A percentile compares a stretch with the other conserved stretches of the same genome.
Conservation (phyloP, 2,888 invertebrate genomes). For the Papilio demoleus region DNA sequence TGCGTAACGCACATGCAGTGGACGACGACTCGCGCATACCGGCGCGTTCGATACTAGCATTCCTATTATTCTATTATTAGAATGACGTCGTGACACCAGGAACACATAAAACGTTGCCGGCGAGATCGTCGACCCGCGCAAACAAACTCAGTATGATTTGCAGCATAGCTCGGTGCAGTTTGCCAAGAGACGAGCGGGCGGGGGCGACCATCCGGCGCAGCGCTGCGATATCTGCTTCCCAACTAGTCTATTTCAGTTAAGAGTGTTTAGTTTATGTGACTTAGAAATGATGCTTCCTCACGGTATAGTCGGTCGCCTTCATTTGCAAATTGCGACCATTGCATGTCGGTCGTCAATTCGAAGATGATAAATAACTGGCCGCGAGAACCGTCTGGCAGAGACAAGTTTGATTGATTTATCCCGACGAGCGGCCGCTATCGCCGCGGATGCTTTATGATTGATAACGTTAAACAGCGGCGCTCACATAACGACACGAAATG, state of each 20-base stretch:
- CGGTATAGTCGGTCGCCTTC: constrained; percentile 52
- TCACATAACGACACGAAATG: constrained; percentile 26
- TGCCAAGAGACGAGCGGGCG: constrained; percentile 76
- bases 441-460: constrained; percentile 63
- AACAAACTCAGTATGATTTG: constrained; percentile 80
- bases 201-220: constrained; percentile 72
- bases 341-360: constrained; percentile 60
- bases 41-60: constrained; percentile 73
- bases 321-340: constrained; percentile 67
- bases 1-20: constrained; percentile 60
- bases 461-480: constrained; percentile 55
- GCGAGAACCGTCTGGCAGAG: constrained; percentile 59
- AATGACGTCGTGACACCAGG: constrained; percentile 80
- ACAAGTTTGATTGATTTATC: constrained; percentile 73
- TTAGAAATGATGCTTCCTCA: constrained; percentile 54
- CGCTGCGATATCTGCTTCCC: constrained; percentile 69
- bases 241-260: constrained; percentile 59
- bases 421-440: constrained; percentile 63
- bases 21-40: constrained; percentile 69
- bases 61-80: constrained; percentile 81
- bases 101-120: constrained; percentile 77
- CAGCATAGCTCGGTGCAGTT: constrained; percentile 76
- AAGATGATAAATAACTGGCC: constrained; percentile 70
- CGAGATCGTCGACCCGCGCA: constrained; percentile 79
- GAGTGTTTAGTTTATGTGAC: constrained; percentile 55